These are phyloP conservation scores for Brachionus koreanus DNA, from an alignment of 1,140 invertebrate genomes.

Conservation along the genomic window DNA sequence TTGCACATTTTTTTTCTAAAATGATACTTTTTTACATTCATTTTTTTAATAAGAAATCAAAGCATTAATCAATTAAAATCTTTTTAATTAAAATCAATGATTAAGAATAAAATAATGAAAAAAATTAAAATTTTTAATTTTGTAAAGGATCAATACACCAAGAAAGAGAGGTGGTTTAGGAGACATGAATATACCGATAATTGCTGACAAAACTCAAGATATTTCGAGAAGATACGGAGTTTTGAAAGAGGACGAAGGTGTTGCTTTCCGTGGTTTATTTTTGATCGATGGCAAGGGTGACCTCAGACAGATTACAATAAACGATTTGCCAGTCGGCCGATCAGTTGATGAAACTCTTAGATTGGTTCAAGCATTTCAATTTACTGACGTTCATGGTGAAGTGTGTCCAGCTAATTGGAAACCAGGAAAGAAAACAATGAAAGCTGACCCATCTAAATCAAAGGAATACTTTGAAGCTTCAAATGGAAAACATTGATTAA, in stretches of 20 bases:
- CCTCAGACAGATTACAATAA: conserved; percentile 91
- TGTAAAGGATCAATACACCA: conserved; percentile 75
- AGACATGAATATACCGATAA: conserved; percentile 87
- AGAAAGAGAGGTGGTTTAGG: conserved; percentile 92
- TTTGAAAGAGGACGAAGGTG: conserved; percentile 74
- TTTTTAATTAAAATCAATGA: no score
- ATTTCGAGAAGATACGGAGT: conserved; percentile 87
- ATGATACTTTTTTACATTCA: no score
- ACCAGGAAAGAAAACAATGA: conserved; percentile 89
- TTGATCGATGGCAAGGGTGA: conserved; percentile 90
- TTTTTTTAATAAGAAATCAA: no score
- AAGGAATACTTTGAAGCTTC: conserved; percentile 73
- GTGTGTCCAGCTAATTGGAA: conserved; percentile 86
- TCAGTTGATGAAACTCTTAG: conserved; percentile 66
- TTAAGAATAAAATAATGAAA: conserved; percentile 57
- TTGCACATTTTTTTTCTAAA: no score
- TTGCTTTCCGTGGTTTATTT: conserved; percentile 91
- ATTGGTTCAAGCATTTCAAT: conserved; percentile 69
- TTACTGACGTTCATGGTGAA: conserved; percentile 64
- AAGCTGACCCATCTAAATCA: conserved; percentile 76
- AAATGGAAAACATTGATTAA: not conserved
- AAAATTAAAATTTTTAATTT: not conserved
- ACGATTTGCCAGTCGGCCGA: conserved; percentile 93
- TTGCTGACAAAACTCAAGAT: conserved; percentile 83
- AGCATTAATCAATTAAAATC: no score